Evolutionary conservation across 2,113 vertebrate genomes (phyloP).

Genomic region (Megaleporinus macrocephalus): DNA sequence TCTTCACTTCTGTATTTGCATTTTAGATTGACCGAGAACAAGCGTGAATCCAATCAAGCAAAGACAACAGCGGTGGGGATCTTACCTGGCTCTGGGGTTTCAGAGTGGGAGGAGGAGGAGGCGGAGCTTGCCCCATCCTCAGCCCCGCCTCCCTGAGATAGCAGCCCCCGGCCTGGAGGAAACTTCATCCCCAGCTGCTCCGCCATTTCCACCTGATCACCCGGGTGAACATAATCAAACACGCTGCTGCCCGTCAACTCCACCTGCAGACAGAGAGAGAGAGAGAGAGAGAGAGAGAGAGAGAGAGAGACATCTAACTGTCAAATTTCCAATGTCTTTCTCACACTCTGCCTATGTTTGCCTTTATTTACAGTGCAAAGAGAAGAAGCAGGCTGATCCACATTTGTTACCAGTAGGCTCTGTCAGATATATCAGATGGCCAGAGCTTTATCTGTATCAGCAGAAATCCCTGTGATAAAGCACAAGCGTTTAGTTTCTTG

Average conservation of each 20-base stretch:
- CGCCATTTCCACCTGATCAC: constrained; percentile 98
- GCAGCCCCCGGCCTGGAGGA: constrained; percentile 91
- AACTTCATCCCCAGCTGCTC: constrained; percentile 99
- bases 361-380: no score
- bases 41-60: not conserved
- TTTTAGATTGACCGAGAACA: not conserved
- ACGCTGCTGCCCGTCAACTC: constrained; percentile 99
- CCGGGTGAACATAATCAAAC: constrained; percentile 98
- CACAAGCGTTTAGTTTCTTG: no score
- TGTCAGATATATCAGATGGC: no score
- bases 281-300: constrained; percentile 17
- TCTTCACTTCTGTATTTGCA: not conserved
- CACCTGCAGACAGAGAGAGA: constrained; percentile 79
- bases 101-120: constrained; percentile 95
- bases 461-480: no score
- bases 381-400: no score
- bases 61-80: constrained; percentile 11
- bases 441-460: no score
- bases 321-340: no score
- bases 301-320: constrained; percentile 40
- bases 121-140: constrained; percentile 96
- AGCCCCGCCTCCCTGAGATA: constrained; percentile 86
- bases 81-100: constrained; percentile 98
- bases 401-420: constrained; percentile 1
- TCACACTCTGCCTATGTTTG: no score